Conservation (phyloP, 2,113 vertebrate genomes). For the Phaethon lepturus region DNA sequence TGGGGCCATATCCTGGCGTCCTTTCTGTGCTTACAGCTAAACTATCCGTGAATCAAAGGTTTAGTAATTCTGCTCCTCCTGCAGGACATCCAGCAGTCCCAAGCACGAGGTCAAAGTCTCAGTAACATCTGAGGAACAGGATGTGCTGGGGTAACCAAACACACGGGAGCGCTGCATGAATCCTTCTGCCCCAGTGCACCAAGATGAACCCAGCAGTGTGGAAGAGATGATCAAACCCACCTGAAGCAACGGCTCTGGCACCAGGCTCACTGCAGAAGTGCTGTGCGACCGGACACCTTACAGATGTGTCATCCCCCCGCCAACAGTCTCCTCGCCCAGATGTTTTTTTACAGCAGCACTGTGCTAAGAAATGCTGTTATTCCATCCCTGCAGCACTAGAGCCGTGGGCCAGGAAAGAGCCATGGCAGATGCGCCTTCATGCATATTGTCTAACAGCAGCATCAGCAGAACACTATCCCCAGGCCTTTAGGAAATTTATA, state of each 20-base stretch:
- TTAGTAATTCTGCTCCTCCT: not conserved
- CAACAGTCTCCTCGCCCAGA: not conserved
- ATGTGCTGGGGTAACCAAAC: not conserved
- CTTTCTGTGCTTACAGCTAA: not conserved
- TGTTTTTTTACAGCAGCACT: not conserved
- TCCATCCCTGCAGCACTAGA: not conserved
- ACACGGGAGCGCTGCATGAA: not conserved
- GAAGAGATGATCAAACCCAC: not conserved
- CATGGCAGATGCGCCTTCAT: not conserved
- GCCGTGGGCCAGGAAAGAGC: not conserved
- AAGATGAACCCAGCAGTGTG: not conserved
- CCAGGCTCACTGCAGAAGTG: rapidly evolving
- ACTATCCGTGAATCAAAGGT: not conserved
- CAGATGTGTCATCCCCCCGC: not conserved
- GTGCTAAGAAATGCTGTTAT: not conserved
- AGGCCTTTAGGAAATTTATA: not conserved
- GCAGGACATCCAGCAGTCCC: not conserved
- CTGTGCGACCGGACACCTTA: not conserved
- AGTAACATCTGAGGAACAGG: not conserved
- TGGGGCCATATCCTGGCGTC: not conserved
- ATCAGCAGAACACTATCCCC: not conserved
- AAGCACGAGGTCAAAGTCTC: not conserved
- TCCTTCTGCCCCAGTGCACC: not conserved
- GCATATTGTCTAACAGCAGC: not conserved
- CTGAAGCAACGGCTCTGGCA: not conserved